phyloP scores from a whole-genome alignment of 2,113 vertebrate genomes.

The Pteropus alecto region DNA sequence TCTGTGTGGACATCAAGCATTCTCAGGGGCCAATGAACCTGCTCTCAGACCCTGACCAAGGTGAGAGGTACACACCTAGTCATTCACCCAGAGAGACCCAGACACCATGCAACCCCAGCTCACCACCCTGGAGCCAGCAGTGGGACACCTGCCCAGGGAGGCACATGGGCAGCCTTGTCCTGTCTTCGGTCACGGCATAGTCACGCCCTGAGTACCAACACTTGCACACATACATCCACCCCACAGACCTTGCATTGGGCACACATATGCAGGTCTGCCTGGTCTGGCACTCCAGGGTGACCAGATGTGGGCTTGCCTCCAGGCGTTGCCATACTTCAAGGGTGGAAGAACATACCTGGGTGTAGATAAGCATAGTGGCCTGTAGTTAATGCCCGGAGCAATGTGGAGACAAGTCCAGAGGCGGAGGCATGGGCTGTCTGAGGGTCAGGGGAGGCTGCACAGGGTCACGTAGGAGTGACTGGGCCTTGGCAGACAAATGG shows the following conservation, averaged over 20 bases:
- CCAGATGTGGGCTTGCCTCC: background rate
- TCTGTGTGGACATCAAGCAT: slow-evolving; percentile 67
- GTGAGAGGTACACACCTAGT: slow-evolving; percentile 55
- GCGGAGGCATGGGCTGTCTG: background rate
- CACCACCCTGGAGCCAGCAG: background rate
- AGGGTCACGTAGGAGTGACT: background rate
- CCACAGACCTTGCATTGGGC: background rate
- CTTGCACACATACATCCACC: background rate
- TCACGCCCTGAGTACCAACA: fast-evolving
- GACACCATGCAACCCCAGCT: too few relatives aligned
- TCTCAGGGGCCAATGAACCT: slow-evolving; percentile 19
- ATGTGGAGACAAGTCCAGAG: background rate
- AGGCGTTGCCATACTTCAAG: background rate
- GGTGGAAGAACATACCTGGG: background rate
- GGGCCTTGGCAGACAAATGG: background rate
- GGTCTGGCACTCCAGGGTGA: background rate
- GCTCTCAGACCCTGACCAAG: slow-evolving; percentile 78
- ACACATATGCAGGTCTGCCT: background rate
- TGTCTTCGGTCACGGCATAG: background rate
- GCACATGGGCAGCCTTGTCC: background rate
- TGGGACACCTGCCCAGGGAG: background rate
- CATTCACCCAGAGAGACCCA: background rate
- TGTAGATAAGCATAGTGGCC: background rate
- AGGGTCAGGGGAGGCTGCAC: background rate
- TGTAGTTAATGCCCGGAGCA: background rate